These are phyloP conservation scores for Himalopsyche japonica DNA, from an alignment of 2,888 invertebrate species.

Conservation along the genomic window DNA sequence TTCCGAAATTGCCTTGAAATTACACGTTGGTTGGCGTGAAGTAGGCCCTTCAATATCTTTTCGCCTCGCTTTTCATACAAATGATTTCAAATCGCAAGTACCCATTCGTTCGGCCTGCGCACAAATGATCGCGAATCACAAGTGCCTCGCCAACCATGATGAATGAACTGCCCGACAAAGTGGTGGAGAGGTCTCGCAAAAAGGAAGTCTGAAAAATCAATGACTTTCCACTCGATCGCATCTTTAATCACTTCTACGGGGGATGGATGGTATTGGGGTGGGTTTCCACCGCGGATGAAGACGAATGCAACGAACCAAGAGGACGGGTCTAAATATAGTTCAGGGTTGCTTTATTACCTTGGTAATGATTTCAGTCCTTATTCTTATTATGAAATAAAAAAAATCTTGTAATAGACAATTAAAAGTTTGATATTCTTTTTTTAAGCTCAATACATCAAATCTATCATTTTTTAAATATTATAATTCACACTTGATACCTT, in stretches of 20 bases:
- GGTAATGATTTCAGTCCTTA: background rate
- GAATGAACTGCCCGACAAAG: background rate
- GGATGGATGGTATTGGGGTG: background rate
- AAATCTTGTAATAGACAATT: too few relatives aligned
- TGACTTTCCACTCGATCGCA: constrained; percentile 37
- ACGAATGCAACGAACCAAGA: background rate
- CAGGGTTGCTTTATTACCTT: background rate
- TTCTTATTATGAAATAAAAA: background rate
- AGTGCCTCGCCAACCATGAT: background rate
- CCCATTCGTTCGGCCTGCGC: background rate
- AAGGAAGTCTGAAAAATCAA: constrained; percentile 31
- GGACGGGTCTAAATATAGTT: background rate
- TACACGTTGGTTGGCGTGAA: background rate
- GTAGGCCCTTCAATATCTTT: background rate
- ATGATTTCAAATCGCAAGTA: background rate
- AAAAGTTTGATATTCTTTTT: too few relatives aligned
- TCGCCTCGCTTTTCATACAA: background rate
- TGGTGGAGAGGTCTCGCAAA: constrained; percentile 16
- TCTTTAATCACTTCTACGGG: constrained; percentile 33
- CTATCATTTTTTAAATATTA: too few relatives aligned
- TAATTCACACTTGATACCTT: too few relatives aligned
- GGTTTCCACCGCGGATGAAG: background rate
- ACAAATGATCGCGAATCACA: background rate
- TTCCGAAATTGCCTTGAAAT: background rate
- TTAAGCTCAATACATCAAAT: too few relatives aligned